Percentiles rank a stretch among this genome's conserved stretches.
phyloP scores from a whole-genome alignment of 2,113 vertebrate species.

The Tor tambroides region DNA sequence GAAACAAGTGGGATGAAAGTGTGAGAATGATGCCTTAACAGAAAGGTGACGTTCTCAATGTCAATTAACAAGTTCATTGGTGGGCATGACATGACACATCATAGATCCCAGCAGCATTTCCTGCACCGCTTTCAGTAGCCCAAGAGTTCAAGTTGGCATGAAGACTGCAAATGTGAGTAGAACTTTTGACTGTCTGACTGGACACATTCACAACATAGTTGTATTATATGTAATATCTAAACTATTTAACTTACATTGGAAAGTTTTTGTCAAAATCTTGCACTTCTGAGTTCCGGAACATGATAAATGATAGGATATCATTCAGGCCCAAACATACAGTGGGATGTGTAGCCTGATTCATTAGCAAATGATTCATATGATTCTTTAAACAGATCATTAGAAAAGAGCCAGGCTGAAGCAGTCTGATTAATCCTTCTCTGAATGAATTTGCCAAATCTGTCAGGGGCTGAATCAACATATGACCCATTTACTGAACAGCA shows the following conservation, averaged over 20 bases:
- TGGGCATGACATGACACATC: neutral
- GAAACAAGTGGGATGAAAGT: neutral
- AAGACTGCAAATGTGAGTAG: neutral
- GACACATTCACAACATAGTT: neutral
- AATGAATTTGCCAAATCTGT: neutral
- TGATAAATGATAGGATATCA: neutral
- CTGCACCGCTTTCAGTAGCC: neutral
- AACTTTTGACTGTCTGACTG: neutral
- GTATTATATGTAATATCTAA: neutral
- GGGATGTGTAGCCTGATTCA: neutral
- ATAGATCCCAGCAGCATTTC: neutral
- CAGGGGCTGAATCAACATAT: neutral
- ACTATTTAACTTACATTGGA: neutral
- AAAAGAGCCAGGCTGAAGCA: neutral
- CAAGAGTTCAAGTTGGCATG: neutral
- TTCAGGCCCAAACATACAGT: neutral
- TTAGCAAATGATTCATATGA: neutral
- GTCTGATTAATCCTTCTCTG: neutral
- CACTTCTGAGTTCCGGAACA: neutral
- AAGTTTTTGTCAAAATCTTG: neutral
- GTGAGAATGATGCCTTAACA: neutral
- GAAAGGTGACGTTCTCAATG: neutral
- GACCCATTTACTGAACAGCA: neutral
- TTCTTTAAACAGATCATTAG: neutral
- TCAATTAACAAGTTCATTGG: neutral